Conservation (phyloP, 2,797 vertebrate genomes). For the Diplodus sargus region DNA sequence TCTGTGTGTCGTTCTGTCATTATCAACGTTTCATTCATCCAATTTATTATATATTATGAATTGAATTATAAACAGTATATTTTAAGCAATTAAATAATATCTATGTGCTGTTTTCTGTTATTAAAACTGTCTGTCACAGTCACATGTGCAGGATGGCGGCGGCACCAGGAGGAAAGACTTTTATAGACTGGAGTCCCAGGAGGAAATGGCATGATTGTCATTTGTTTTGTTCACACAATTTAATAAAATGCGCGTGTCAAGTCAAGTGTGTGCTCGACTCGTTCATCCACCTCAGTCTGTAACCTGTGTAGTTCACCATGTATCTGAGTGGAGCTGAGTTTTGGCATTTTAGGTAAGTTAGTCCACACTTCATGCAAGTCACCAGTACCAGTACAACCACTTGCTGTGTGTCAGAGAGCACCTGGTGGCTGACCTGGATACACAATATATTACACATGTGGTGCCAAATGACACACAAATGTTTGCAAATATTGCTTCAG, state of each 20-base stretch:
- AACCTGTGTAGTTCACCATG: neutral
- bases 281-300: neutral
- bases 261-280: slow-evolving; percentile 23
- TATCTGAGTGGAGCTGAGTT: slow-evolving; percentile 1
- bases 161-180: neutral
- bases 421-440: neutral
- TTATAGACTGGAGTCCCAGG: neutral
- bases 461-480: neutral
- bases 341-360: neutral
- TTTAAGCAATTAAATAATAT: neutral
- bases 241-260: slow-evolving; percentile 3
- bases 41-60: too few relatives aligned
- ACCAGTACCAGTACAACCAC: neutral
- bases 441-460: neutral
- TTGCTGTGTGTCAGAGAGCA: neutral
- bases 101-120: neutral
- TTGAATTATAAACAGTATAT: too few relatives aligned
- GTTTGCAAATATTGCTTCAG: neutral
- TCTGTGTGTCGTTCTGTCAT: slow-evolving; percentile 16
- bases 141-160: slow-evolving; percentile 12
- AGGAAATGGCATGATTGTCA: neutral
- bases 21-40: neutral
- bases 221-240: neutral
- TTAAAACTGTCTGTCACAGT: slow-evolving; percentile 19
- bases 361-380: neutral